Evolutionary conservation across 2,113 vertebrate species (phyloP).

Genomic region (Lycaon pictus): DNA sequence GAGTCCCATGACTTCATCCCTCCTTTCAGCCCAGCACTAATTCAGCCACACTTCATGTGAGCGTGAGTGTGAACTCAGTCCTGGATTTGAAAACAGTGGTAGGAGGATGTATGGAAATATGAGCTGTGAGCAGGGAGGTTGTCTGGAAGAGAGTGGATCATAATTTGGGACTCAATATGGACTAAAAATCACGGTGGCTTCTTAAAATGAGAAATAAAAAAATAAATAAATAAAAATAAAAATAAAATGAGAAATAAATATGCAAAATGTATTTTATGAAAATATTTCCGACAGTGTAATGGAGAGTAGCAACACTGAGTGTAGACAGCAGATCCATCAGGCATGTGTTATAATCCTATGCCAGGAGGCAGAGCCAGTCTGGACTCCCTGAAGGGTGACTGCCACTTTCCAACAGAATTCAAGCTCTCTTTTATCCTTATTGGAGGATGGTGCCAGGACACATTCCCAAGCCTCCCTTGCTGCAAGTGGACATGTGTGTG

Average conservation of each 20-base stretch:
- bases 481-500: fast-evolving
- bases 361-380: too few species aligned
- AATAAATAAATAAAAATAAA: too few species aligned
- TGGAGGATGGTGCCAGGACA: fast-evolving
- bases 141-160: background rate
- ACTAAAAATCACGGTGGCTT: background rate
- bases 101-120: background rate
- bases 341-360: fast-evolving
- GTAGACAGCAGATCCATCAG: fast-evolving
- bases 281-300: background rate
- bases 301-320: background rate
- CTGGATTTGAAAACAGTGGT: background rate
- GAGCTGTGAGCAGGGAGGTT: fast-evolving
- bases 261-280: background rate
- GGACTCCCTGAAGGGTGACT: background rate
- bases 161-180: background rate
- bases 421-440: fast-evolving
- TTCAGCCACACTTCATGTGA: background rate
- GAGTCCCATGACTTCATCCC: too few species aligned
- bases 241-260: background rate
- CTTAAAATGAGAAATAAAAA: background rate
- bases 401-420: background rate
- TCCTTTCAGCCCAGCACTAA: background rate
- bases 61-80: background rate
- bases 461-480: background rate